Conservation (phyloP, 2,888 invertebrate species). For the Pemphredon lugubris region DNA sequence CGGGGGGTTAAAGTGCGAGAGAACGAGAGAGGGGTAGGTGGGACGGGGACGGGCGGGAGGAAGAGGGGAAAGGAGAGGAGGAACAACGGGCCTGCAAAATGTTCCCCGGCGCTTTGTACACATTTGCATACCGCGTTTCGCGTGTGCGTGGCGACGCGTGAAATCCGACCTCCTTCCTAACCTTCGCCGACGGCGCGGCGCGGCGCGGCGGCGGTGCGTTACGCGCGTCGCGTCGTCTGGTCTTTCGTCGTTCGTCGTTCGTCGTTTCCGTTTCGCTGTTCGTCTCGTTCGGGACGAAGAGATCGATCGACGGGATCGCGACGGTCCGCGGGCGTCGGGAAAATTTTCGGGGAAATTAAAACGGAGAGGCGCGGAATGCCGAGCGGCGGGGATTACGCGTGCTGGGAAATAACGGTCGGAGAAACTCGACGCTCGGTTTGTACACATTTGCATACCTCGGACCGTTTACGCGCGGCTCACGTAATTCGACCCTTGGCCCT, state of each 20-base stretch:
- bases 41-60: not conserved
- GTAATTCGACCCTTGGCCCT: conserved; percentile 58
- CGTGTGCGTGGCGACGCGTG: conserved; percentile 66
- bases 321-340: not conserved
- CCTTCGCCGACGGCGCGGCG: too few species aligned
- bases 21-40: conserved; percentile 21
- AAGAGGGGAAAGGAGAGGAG: conserved; percentile 16
- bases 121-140: conserved; percentile 72
- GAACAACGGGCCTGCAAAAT: conserved; percentile 60
- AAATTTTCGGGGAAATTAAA: not conserved
- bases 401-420: conserved; percentile 49
- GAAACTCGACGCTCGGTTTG: conserved; percentile 68
- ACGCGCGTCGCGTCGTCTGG: too few species aligned
- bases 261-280: not conserved
- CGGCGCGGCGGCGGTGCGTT: too few species aligned
- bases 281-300: not conserved
- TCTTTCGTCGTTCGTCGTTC: too few species aligned
- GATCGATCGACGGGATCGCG: not conserved
- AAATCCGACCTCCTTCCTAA: conserved; percentile 62
- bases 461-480: conserved; percentile 62
- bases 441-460: conserved; percentile 74
- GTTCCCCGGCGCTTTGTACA: conserved; percentile 71
- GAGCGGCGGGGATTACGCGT: conserved; percentile 47
- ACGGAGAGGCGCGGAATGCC: not conserved
- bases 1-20: conserved; percentile 14